phyloP scores from a whole-genome alignment of 2,888 invertebrate genomes.

The Lasius platythorax region DNA sequence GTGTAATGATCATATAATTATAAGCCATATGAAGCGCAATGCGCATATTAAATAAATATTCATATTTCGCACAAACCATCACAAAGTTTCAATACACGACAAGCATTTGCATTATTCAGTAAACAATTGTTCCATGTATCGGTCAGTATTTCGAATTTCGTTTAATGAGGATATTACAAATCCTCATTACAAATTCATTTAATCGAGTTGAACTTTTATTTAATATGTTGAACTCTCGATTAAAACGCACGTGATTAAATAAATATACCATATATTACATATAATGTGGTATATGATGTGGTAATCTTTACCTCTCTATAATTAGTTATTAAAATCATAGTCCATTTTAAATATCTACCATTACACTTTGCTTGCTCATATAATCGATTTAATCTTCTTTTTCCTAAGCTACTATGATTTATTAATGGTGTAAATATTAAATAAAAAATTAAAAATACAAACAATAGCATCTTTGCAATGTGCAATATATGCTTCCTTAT shows the following conservation, averaged over 20 bases:
- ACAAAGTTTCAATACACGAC: conserved; percentile 20
- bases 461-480: not conserved
- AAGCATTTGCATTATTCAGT: conserved; percentile 30
- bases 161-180: conserved; percentile 4
- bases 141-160: conserved; percentile 9
- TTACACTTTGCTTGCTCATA: not conserved
- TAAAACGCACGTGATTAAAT: not conserved
- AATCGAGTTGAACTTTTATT: conserved; percentile 37
- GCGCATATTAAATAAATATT: conserved; percentile 23
- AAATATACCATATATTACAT: not conserved
- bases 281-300: conserved; percentile 8
- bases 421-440: not conserved
- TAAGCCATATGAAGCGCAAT: conserved; percentile 4
- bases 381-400: conserved; percentile 4
- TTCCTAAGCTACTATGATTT: not conserved
- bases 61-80: conserved; percentile 4
- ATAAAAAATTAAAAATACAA: not conserved
- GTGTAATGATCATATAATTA: conserved; percentile 25
- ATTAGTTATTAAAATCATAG: conserved; percentile 36
- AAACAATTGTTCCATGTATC: conserved; percentile 18
- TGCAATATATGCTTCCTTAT: not conserved
- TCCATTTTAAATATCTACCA: not conserved
- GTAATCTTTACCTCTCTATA: conserved; percentile 18
- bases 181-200: conserved; percentile 35
- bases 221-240: not conserved